A percentile compares a stretch with the other conserved stretches of the same genome.
Evolutionary conservation across 2,888 invertebrate species (phyloP).

Genomic region (Andrena camellia): DNA sequence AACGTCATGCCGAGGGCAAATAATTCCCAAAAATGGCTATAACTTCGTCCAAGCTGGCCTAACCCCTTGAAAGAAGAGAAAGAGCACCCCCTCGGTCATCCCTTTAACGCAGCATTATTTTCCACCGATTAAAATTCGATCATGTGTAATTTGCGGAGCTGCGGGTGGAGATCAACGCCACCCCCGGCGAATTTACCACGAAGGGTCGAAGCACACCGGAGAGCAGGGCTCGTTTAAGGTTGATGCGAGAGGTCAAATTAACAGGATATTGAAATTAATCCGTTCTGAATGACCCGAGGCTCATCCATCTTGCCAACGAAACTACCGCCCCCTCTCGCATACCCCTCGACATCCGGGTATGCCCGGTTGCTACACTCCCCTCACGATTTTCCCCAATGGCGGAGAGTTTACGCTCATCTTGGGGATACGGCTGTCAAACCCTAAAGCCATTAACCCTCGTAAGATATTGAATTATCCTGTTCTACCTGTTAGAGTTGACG

Average conservation of each 20-base stretch:
- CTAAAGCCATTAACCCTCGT: constrained; percentile 67
- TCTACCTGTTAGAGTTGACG: constrained; percentile 32
- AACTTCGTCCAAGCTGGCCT: no score
- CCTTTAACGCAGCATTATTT: constrained; percentile 1
- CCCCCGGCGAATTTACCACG: constrained; percentile 16
- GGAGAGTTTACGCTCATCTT: constrained; percentile 57
- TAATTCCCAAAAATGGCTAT: no score
- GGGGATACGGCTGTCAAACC: constrained; percentile 50
- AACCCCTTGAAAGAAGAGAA: no score
- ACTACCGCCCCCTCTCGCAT: constrained; percentile 32
- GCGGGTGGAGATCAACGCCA: not conserved
- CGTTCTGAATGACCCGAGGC: constrained; percentile 73
- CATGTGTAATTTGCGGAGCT: not conserved
- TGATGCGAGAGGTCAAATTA: constrained; percentile 75
- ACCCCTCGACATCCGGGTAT: not conserved
- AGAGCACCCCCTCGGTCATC: not conserved
- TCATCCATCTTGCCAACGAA: constrained; percentile 74
- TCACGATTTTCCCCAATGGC: constrained; percentile 45
- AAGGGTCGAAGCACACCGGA: constrained; percentile 10
- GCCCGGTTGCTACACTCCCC: not conserved
- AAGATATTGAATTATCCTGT: constrained; percentile 69
- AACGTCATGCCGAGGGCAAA: no score
- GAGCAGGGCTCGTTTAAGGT: constrained; percentile 58
- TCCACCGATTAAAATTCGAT: constrained; percentile 19
- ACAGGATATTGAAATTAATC: constrained; percentile 78